Percentiles rank a stretch among this genome's conserved stretches.
phyloP scores from a whole-genome alignment of 1,140 invertebrate species.

The Caenorhabditis briggsae region DNA sequence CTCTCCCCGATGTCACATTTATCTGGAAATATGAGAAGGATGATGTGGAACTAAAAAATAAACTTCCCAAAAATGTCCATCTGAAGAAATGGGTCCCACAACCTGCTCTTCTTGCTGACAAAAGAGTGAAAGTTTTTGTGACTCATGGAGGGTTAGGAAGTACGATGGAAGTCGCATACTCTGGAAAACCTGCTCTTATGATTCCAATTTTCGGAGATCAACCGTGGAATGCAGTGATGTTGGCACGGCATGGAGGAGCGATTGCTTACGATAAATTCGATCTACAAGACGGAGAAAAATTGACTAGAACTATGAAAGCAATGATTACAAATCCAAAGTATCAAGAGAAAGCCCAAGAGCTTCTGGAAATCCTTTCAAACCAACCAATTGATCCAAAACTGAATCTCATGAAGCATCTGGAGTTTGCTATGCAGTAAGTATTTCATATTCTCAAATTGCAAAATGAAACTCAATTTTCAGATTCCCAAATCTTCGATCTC shows the following conservation, averaged over 20 bases:
- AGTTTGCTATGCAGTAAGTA: conserved; percentile 51
- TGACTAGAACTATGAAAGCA: conserved; percentile 9
- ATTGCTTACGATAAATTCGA: conserved; percentile 38
- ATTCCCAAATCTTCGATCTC: conserved; percentile 12
- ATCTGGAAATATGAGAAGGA: conserved; percentile 75
- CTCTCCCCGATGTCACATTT: conserved; percentile 58
- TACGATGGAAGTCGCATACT: conserved; percentile 65
- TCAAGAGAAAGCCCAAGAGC: background rate
- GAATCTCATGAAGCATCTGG: conserved; percentile 53
- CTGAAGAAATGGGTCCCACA: conserved; percentile 68
- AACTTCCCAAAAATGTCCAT: conserved; percentile 79
- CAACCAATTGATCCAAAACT: conserved; percentile 36
- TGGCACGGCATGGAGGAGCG: conserved; percentile 62
- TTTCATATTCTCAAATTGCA: background rate
- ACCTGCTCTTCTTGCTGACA: conserved; percentile 59
- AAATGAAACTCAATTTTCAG: background rate
- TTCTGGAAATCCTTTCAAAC: conserved; percentile 18
- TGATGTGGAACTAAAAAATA: conserved; percentile 53
- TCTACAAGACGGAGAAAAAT: background rate
- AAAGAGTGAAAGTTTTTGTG: conserved; percentile 66
- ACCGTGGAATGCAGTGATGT: conserved; percentile 64
- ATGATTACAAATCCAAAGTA: conserved; percentile 25
- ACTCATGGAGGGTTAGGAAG: conserved; percentile 68
- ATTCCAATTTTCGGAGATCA: conserved; percentile 72
- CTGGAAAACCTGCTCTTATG: conserved; percentile 69